Percentiles rank a stretch among this genome's conserved stretches.
Evolutionary conservation across 2,888 invertebrate species (phyloP).

Genomic region (Leptopterna dolabrata): DNA sequence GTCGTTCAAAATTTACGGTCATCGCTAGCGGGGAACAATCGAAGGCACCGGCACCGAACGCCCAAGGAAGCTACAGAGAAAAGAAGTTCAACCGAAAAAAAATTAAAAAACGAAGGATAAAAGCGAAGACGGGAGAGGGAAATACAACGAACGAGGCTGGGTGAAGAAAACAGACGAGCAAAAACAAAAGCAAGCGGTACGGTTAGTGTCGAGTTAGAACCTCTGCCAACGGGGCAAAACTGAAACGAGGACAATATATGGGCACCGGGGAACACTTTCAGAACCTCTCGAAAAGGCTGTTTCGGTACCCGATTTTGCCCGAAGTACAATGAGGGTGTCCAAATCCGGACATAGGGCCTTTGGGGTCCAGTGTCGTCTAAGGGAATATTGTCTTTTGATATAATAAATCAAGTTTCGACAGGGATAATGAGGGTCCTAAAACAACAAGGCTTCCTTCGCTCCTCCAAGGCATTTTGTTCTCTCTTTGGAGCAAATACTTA

Average conservation of each 20-base stretch:
- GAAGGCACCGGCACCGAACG: constrained; percentile 3
- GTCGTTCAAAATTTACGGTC: constrained; percentile 37
- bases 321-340: constrained; percentile 24
- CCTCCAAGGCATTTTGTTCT: not conserved
- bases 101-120: not conserved
- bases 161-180: not conserved
- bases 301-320: constrained; percentile 18
- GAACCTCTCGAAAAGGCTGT: constrained; percentile 29
- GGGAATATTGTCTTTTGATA: constrained; percentile 50
- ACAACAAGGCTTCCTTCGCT: constrained; percentile 19
- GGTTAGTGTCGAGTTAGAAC: constrained; percentile 48
- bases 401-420: constrained; percentile 42
- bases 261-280: constrained; percentile 5
- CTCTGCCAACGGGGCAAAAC: constrained; percentile 25
- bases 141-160: not conserved
- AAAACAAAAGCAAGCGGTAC: constrained; percentile 29
- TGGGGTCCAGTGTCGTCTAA: not conserved
- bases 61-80: not conserved
- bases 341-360: constrained; percentile 13
- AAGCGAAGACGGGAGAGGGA: constrained; percentile 1
- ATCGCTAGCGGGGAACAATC: constrained; percentile 27
- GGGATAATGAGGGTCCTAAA: constrained; percentile 46
- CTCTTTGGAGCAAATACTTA: constrained; percentile 29
- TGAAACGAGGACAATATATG: constrained; percentile 38
- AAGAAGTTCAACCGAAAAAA: not conserved